Conservation (phyloP, 2,888 invertebrate genomes). For the Cremastinae sp. region DNA sequence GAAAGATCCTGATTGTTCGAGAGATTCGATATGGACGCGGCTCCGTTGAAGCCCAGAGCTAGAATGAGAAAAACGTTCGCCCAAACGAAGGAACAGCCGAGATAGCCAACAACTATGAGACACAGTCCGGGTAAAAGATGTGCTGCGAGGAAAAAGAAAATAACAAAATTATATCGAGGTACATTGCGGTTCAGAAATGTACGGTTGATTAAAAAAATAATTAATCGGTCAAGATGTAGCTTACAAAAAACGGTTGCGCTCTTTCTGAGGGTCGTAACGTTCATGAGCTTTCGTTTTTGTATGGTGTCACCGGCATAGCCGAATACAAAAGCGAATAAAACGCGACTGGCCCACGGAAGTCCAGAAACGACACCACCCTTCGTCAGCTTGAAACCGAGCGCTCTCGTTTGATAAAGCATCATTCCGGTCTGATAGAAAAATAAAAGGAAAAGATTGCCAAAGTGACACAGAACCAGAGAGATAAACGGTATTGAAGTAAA, state of each 20-base stretch:
- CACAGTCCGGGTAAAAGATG: constrained; percentile 84
- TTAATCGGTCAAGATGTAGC: constrained; percentile 16
- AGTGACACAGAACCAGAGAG: constrained; percentile 86
- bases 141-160: constrained; percentile 75
- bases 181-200: neutral
- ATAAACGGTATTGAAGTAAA: constrained; percentile 86
- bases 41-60: constrained; percentile 76
- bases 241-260: constrained; percentile 74
- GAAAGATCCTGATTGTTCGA: constrained; percentile 85
- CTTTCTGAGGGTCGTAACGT: constrained; percentile 77
- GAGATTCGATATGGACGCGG: constrained; percentile 82
- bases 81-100: constrained; percentile 68
- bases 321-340: constrained; percentile 86
- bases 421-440: constrained; percentile 89
- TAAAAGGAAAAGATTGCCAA: constrained; percentile 89
- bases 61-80: constrained; percentile 73
- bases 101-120: constrained; percentile 76
- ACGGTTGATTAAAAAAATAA: neutral
- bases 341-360: constrained; percentile 86
- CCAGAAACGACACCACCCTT: constrained; percentile 87
- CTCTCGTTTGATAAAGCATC: constrained; percentile 88
- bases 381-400: constrained; percentile 86
- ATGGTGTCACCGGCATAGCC: constrained; percentile 87
- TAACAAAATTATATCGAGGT: neutral
- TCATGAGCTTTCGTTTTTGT: constrained; percentile 79